Percentiles rank a stretch among this genome's conserved stretches.
These are phyloP conservation scores for Mus pahari DNA, from an alignment of 2,113 vertebrate species.

Conservation along the genomic window DNA sequence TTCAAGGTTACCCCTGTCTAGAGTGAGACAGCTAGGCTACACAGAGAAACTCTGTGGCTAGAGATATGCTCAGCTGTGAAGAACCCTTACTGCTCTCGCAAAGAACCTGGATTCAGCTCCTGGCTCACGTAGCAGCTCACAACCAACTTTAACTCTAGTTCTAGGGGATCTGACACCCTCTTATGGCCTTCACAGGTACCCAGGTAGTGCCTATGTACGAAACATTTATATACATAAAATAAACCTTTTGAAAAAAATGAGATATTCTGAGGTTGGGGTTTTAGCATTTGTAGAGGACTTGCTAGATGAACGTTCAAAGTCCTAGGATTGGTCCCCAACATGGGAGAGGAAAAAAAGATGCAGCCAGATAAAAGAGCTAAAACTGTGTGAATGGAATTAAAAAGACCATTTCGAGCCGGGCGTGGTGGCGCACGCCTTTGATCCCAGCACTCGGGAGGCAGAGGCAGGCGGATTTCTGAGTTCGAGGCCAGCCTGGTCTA, in stretches of 20 bases:
- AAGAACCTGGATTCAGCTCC: background rate
- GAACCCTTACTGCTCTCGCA: background rate
- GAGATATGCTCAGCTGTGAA: background rate
- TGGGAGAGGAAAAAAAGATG: background rate
- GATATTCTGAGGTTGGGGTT: background rate
- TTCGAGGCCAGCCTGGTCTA: too few species aligned
- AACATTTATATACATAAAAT: background rate
- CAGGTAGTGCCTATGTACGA: background rate
- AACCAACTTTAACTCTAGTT: background rate
- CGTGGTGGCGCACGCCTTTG: too few species aligned
- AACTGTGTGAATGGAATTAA: background rate
- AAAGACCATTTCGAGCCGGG: constrained; percentile 22
- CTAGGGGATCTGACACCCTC: background rate
- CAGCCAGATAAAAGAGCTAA: background rate
- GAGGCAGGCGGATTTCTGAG: too few species aligned
- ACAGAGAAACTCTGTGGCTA: background rate
- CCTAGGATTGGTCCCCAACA: background rate
- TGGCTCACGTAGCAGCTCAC: background rate
- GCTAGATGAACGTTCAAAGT: background rate
- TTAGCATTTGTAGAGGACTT: background rate
- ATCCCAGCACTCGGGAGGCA: too few species aligned
- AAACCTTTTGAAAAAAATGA: background rate
- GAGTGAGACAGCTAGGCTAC: background rate
- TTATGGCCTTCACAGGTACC: background rate
- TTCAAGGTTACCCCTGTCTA: background rate